Evolutionary conservation across 2,113 vertebrate genomes (phyloP).

Genomic region (Anthoscopus minutus): DNA sequence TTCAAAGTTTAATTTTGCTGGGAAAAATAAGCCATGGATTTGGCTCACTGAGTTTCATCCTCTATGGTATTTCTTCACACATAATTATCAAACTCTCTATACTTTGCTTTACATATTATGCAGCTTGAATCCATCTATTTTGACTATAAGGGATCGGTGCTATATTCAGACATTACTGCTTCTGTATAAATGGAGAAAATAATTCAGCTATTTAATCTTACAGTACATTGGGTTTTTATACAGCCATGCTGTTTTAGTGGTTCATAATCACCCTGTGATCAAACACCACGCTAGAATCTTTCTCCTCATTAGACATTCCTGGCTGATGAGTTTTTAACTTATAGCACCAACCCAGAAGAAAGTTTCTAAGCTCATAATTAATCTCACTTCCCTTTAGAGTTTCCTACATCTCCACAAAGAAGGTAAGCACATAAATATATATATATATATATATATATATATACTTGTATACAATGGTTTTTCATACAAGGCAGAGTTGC

Average conservation of each 20-base stretch:
- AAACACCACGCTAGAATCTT: neutral
- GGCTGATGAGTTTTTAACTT: neutral
- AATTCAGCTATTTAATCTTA: neutral
- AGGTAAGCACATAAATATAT: neutral
- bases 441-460: too few relatives aligned
- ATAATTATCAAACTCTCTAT: neutral
- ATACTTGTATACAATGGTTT: rapidly evolving
- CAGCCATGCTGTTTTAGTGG: neutral
- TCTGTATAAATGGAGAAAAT: neutral
- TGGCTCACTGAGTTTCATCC: neutral
- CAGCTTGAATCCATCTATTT: neutral
- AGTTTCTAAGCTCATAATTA: neutral
- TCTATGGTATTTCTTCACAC: neutral
- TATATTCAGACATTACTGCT: neutral
- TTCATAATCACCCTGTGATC: neutral
- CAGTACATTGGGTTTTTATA: neutral
- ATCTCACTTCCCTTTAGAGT: neutral
- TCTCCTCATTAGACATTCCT: neutral
- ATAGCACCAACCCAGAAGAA: neutral
- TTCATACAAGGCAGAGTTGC: neutral
- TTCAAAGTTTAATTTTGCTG: neutral
- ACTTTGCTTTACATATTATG: neutral
- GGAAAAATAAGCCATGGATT: neutral
- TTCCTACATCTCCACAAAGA: neutral
- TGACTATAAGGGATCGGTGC: neutral